Evolutionary conservation across 2,113 vertebrate genomes (phyloP).

Genomic region (Leptosomus discolor): DNA sequence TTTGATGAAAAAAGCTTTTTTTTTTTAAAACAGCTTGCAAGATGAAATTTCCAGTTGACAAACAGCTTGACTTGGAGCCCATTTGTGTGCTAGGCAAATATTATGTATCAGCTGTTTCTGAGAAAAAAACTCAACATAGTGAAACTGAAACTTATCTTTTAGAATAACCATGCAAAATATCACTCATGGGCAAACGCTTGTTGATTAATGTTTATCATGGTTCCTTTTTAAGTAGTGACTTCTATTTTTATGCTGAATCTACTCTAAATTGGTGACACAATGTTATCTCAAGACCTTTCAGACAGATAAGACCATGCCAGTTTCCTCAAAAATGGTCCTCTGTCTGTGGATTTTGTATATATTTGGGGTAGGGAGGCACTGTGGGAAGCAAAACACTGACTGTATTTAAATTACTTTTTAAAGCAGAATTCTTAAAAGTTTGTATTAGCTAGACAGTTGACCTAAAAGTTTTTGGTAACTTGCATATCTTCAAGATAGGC

Average conservation of each 20-base stretch:
- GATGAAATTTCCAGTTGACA: background rate
- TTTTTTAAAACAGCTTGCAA: no score
- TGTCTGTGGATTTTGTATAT: background rate
- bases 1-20: no score
- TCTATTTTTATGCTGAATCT: constrained; percentile 51
- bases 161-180: background rate
- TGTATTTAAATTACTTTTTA: background rate
- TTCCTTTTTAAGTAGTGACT: background rate
- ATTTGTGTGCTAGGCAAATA: background rate
- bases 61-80: background rate
- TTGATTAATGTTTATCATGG: background rate
- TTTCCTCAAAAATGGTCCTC: background rate
- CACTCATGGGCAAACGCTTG: background rate
- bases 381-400: background rate
- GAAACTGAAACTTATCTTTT: background rate
- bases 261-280: constrained; percentile 1
- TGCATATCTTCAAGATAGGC: background rate
- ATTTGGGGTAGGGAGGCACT: background rate
- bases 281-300: constrained; percentile 44
- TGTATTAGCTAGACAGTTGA: background rate
- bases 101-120: background rate
- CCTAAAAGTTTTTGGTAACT: background rate
- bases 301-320: background rate
- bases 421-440: background rate
- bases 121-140: background rate